Evolutionary conservation across 2,113 vertebrate genomes (phyloP), one percentile per base, ranked within the genome.

Genomic region (Oryzias curvinotus): DNA sequence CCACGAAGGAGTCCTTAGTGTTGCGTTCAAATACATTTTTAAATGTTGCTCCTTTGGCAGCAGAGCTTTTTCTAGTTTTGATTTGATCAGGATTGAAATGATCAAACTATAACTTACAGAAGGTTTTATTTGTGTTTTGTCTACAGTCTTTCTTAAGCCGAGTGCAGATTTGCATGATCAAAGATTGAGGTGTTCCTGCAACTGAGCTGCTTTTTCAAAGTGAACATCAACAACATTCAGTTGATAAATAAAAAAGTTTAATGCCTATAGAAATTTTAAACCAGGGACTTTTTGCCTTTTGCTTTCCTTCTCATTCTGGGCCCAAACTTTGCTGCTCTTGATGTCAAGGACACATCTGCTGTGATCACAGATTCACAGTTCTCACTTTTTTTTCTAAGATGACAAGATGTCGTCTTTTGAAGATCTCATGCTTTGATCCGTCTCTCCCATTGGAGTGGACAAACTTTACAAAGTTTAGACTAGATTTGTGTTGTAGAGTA

Each of bases 11-110:
- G 25, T 42, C 17, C 21, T 25, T 15, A 44, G 49, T 60, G 52
- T 44, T 30, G 49, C 30, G n/a, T 71, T 78, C 44, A 82, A 53
- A 80, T 45, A 70, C 60, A 66, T 16, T 73, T 59, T 64, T n/a
- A 68, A 78, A 76, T 54, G 69, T 49, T 66, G 12, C 52, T 41
- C 49, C 26, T 26, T 59, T 54, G 67, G 60, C 62, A 13, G 7
- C 0, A 16, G 49, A 28, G 42, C 61, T 63, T 68, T 61, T n/a
- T 59, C 26, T 5, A 5, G 49, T 45, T 75, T 55, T 62, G 43
- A 80, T 65, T 25, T 61, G 47, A 14, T 60, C 53, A 23, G 58
- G 41, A 67, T 67, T 49, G 16, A 57, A 71, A 63, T 2, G 57
- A 65, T 61, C 19, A 18, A 53, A 30, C 73, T 61, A 15, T 57